A percentile compares a stretch with the other conserved stretches of the same genome.
phyloP scores from a whole-genome alignment of 2,888 invertebrate species.

The Meghimatium bilineatum region DNA sequence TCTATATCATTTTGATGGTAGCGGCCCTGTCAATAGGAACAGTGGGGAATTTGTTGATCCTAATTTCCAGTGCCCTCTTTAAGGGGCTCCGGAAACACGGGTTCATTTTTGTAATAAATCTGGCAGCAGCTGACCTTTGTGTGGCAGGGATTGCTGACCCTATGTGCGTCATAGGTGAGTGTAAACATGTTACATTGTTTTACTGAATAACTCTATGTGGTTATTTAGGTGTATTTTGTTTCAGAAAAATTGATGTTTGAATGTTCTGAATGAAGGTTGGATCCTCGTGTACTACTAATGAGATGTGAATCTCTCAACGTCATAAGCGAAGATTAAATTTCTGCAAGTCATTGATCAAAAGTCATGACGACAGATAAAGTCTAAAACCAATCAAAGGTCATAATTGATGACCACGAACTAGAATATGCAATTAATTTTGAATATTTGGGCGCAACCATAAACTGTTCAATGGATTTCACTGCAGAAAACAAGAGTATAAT shows the following conservation, averaged over 20 bases:
- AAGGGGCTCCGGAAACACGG: slow-evolving; percentile 63
- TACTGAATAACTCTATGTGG: neutral
- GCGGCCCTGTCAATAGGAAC: slow-evolving; percentile 60
- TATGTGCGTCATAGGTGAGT: slow-evolving; percentile 70
- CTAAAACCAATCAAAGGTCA: too few relatives aligned
- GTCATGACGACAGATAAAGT: too few relatives aligned
- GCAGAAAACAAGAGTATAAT: too few relatives aligned
- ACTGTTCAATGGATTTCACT: too few relatives aligned
- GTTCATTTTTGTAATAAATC: slow-evolving; percentile 68
- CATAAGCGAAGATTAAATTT: neutral
- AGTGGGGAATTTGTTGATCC: slow-evolving; percentile 65
- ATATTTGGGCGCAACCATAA: too few relatives aligned
- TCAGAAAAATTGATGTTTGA: neutral
- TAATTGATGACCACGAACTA: too few relatives aligned
- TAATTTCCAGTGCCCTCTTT: slow-evolving; percentile 57
- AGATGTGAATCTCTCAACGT: neutral
- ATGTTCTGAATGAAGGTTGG: too few relatives aligned
- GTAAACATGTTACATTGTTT: neutral
- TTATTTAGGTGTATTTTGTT: neutral
- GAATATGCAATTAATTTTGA: too few relatives aligned
- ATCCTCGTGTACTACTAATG: too few relatives aligned
- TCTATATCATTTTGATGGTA: slow-evolving; percentile 61
- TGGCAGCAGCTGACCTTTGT: slow-evolving; percentile 71
- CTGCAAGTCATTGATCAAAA: neutral
- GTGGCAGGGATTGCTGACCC: slow-evolving; percentile 69